Conservation (phyloP, 2,888 invertebrate species). For the Buathra laborator region DNA sequence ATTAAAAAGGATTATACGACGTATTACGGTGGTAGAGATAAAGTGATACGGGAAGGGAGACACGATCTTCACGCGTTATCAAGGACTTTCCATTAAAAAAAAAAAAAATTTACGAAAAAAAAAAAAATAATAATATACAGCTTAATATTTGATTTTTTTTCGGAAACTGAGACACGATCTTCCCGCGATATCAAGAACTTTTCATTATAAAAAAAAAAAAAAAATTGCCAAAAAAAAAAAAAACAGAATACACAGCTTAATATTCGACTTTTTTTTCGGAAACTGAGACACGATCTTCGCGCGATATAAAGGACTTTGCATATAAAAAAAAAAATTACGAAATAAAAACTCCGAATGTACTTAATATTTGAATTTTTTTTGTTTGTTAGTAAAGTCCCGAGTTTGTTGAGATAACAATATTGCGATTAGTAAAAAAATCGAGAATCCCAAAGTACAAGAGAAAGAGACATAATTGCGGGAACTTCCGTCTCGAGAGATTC, state of each 20-base stretch:
- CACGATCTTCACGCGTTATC: not conserved
- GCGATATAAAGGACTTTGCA: no score
- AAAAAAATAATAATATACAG: no score
- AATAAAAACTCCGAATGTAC: no score
- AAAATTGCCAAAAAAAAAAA: not conserved
- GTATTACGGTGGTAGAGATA: not conserved
- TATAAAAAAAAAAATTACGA: no score
- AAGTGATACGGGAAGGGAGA: not conserved
- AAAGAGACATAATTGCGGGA: not conserved
- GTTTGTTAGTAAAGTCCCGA: not conserved
- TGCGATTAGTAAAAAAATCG: not conserved
- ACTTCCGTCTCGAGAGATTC: not conserved
- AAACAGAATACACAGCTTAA: not conserved
- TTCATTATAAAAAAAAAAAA: not conserved
- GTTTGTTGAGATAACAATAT: not conserved
- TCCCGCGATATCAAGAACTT: not conserved
- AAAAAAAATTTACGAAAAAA: no score
- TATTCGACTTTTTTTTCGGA: not conserved
- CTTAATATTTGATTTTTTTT: no score
- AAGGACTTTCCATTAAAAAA: not conserved
- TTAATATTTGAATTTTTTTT: not conserved
- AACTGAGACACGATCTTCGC: no score
- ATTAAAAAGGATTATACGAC: slow-evolving; percentile 27
- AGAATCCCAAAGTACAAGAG: not conserved
- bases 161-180: not conserved